A percentile compares a stretch with the other conserved stretches of the same genome.
Evolutionary conservation across 2,113 vertebrate species (phyloP).

Genomic region (Dromaius novaehollandiae): DNA sequence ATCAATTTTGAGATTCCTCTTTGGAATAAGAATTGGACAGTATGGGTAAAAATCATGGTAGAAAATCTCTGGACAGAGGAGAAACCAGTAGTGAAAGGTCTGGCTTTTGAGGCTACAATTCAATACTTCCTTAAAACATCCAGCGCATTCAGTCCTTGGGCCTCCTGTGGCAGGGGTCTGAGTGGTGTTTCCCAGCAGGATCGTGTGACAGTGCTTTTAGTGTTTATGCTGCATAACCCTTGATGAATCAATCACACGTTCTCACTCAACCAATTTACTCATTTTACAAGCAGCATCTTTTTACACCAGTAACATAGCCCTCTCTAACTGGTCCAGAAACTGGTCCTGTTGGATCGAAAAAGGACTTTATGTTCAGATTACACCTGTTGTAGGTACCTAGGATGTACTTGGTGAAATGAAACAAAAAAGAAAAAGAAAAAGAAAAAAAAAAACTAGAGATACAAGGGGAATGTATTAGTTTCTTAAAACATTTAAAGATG

Average conservation of each 20-base stretch:
- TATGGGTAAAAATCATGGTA: not conserved
- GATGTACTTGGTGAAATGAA: not conserved
- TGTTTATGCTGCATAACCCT: not conserved
- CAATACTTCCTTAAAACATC: not conserved
- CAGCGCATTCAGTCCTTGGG: not conserved
- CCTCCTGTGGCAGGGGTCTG: not conserved
- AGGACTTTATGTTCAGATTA: not conserved
- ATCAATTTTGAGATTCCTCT: not conserved
- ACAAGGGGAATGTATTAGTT: not conserved
- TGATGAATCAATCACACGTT: not conserved
- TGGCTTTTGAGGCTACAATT: not conserved
- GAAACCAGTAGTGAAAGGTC: rapidly evolving
- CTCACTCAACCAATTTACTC: not conserved
- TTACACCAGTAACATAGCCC: not conserved
- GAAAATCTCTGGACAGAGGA: not conserved
- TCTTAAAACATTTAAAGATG: not conserved
- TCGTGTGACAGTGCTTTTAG: not conserved
- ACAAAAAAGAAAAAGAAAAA: not conserved
- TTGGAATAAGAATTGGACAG: not conserved
- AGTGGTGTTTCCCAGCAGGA: constrained; percentile 10
- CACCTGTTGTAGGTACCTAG: not conserved
- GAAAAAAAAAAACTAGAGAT: not conserved
- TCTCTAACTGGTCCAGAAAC: not conserved
- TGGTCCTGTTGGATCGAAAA: not conserved
- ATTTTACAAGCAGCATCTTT: not conserved